Evolutionary conservation across 2,797 vertebrate genomes (phyloP), one percentile per base, ranked within the genome.

Genomic region (Lophotriccus pileatus): DNA sequence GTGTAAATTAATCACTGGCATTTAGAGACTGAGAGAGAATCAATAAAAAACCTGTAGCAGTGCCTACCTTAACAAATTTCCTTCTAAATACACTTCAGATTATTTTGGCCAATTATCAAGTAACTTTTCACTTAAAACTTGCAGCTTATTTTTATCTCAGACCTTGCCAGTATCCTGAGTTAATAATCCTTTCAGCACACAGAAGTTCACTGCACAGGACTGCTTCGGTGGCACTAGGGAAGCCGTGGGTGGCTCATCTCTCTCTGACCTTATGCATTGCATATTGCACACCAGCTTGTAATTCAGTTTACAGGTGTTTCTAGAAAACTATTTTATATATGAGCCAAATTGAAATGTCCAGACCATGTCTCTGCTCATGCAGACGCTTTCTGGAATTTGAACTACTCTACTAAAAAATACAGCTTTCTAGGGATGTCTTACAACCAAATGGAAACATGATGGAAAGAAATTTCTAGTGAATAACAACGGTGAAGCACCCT

Each of bases 1-100:
- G 44, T 85, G 39, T 84, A 79, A 92, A 90, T 95, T 82, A 89
- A 94, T 90, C 81, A 89, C 55, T 6, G 12, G 10, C 36, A 67
- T 90, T 94, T 92, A 84, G 58, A 81, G 37, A 66, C 47, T 41
- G 43, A 88, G 44, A 66, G 24, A 60, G 20, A 89, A 93, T 95
- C 87, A 82, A 89, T 90, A 73, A 87, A 91, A 88, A 39, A 25
- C 16, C 39, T 89, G 64, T 70, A 74, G n/a, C 41, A 25, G 22
- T 73, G 47, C 36, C 67, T 84, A 43, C 39, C 47, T 78, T 41
- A 69, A 89, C n/a, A 90, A 49, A 78, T 87, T 73, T 72, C 20
- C 72, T 87, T 84, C 69, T 75, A 76, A 93, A 78, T 43, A 44
- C 2, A 6, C 9, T 84, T 73, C 74, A 69, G 43, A 43, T 78